These are phyloP conservation scores for Cacatua alba DNA, from an alignment of 2,113 vertebrate genomes.

Conservation along the genomic window DNA sequence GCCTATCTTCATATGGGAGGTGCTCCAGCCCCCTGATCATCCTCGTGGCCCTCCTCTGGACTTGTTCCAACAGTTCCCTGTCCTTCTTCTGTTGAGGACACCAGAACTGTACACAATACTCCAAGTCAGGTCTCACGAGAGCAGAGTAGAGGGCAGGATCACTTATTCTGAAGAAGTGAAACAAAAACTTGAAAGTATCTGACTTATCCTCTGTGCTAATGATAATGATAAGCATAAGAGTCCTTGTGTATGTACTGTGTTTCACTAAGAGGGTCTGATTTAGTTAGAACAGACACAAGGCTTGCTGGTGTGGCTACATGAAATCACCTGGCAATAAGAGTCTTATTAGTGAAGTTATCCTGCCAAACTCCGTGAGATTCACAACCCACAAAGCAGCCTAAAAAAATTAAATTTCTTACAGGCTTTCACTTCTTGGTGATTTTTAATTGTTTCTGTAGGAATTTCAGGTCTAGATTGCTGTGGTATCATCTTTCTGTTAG, in stretches of 20 bases:
- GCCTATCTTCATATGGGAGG: too few species aligned
- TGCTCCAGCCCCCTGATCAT: too few species aligned
- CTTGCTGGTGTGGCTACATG: not conserved
- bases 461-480: not conserved
- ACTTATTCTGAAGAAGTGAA: not conserved
- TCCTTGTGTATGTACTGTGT: not conserved
- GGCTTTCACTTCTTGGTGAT: not conserved
- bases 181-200: not conserved
- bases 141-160: too few species aligned
- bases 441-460: not conserved
- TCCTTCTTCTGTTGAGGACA: too few species aligned
- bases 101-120: too few species aligned
- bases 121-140: too few species aligned
- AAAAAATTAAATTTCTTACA: not conserved
- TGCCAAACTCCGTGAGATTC: not conserved
- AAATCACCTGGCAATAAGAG: not conserved
- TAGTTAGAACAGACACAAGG: not conserved
- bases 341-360: not conserved
- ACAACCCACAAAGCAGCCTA: not conserved
- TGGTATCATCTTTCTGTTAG: not conserved
- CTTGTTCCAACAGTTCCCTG: too few species aligned
- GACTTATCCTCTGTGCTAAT: not conserved
- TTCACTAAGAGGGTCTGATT: not conserved
- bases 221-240: not conserved
- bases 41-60: too few species aligned